These are phyloP conservation scores for Tragelaphus eurycerus DNA, from an alignment of 2,797 vertebrate species.

Conservation along the genomic window DNA sequence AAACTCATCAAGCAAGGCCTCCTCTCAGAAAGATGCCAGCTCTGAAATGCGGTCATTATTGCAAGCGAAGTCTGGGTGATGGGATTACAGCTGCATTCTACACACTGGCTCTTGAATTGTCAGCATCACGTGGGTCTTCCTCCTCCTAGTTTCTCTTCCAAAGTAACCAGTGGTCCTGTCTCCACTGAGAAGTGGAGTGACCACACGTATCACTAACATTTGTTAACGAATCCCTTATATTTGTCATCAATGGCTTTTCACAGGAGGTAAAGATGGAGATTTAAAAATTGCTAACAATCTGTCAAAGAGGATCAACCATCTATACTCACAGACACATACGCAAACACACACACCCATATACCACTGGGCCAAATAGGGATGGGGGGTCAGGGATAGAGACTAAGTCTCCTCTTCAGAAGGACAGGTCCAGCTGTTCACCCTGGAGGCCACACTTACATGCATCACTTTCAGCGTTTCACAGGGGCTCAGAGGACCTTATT, in stretches of 20 bases:
- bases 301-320: background rate
- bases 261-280: no score
- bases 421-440: rapidly evolving
- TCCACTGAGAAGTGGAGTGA: background rate
- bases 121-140: rapidly evolving
- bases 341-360: rapidly evolving
- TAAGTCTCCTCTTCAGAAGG: background rate
- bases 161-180: background rate
- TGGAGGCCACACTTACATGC: rapidly evolving
- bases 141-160: background rate
- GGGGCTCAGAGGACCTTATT: background rate
- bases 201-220: background rate
- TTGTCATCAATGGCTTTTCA: background rate
- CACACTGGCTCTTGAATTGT: rapidly evolving
- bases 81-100: rapidly evolving
- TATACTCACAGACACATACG: rapidly evolving
- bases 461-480: background rate
- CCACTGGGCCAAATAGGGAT: rapidly evolving
- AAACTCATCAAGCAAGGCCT: background rate
- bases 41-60: background rate
- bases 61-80: background rate
- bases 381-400: background rate
- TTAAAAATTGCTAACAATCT: background rate
- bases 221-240: background rate
- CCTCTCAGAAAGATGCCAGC: background rate